These are phyloP conservation scores for fruit fly (Drosophila melanogaster) DNA, from an alignment of 1,140 invertebrate species.

Conservation along the genomic window Release_6_plus_ISO1_MT NT_033777.3:18723501-18724000, in stretches of 20 bases:
- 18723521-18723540: constrained; percentile 54
- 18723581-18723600: constrained; percentile 45
- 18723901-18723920: constrained; percentile 40
- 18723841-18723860: constrained; percentile 44
- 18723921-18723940: constrained; percentile 51
- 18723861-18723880: constrained; percentile 66
- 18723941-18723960: constrained; percentile 56
- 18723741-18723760: background rate
- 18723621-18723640: constrained; percentile 27
- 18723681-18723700: constrained; percentile 37
- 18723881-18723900: constrained; percentile 6
- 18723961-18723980: constrained; percentile 32
- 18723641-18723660: background rate
- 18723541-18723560: constrained; percentile 46
- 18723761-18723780: constrained; percentile 40
- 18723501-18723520: constrained; percentile 51
- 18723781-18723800: constrained; percentile 5
- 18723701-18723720: constrained; percentile 22
- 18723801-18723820: constrained; percentile 40
- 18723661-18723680: constrained; percentile 15
- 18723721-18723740: background rate
- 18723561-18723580: constrained; percentile 61
- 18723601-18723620: constrained; percentile 1
- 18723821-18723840: constrained; percentile 23
- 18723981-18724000: constrained; percentile 88